Conservation (phyloP, 2,797 vertebrate species). For the Oophaga sylvatica region DNA sequence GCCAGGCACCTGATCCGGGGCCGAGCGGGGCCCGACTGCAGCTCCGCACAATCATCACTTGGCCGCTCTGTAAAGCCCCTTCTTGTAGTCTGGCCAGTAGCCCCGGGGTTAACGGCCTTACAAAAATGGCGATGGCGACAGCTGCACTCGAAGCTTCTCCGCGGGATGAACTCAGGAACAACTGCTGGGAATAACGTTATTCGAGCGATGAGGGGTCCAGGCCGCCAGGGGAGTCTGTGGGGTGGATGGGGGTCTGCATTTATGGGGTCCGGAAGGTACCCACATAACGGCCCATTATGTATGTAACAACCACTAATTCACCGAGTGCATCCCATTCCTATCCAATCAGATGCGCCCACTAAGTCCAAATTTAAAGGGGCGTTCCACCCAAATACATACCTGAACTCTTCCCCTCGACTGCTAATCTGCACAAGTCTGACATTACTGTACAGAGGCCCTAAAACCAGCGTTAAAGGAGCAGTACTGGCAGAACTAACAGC, state of each 20-base stretch:
- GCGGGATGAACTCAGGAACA: constrained; percentile 76
- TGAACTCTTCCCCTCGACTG: too few species aligned
- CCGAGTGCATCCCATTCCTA: too few species aligned
- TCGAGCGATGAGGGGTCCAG: too few species aligned
- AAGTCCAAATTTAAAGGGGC: too few species aligned
- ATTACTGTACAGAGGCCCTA: neutral
- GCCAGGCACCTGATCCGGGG: constrained; percentile 68
- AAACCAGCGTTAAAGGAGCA: too few species aligned
- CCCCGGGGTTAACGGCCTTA: constrained; percentile 60
- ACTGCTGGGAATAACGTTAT: constrained; percentile 73
- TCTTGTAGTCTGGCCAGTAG: constrained; percentile 45
- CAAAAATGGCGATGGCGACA: constrained; percentile 70
- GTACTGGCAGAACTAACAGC: too few species aligned
- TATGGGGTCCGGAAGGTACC: neutral
- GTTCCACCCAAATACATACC: too few species aligned
- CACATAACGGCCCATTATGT: neutral
- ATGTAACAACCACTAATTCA: too few species aligned
- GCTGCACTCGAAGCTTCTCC: constrained; percentile 71
- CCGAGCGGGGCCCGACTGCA: constrained; percentile 45
- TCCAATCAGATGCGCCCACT: too few species aligned
- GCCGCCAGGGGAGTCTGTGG: neutral
- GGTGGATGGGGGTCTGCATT: neutral
- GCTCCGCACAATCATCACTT: neutral
- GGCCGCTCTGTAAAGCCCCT: constrained; percentile 7
- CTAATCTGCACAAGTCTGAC: neutral